Base-by-base conservation (phyloP, 2,113 vertebrate species). In the Tamias sibiricus region DNA sequence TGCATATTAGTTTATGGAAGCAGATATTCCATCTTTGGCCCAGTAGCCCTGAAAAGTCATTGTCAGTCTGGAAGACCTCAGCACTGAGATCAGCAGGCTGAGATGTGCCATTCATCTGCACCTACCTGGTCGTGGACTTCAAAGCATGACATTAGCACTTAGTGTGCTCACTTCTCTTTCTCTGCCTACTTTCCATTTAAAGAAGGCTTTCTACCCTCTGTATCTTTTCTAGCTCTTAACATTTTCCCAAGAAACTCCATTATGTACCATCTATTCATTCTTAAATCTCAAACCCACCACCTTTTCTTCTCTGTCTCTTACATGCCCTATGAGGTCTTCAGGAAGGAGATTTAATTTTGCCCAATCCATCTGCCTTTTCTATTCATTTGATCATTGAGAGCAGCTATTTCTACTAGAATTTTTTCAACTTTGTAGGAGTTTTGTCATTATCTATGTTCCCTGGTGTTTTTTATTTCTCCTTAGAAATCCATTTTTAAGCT, bases 391-490 rank as follows among this genome's bases (percentile, higher is more conserved):
- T 88, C 52, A 72, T 40, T 66, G 19, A 44, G 40, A 82, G 54
- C 28, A 47, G 64, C 16, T 66, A 52, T 68, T 75, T 81, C 42
- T 91, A 47, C 24, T 24, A n/a, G 20, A 74, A 42, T 47, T 77
- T 92, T 54, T 84, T 64, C 26, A 59, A 16, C n/a, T 84, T 32
- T 22, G 26, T 37, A 47, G 20, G 3, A 76, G 37, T 47, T 92
- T 75, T 87, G 80, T 76, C 54, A 28, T 82, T 90, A 37, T n/a
- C 20, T 85, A 37, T 87, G 49, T 4, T 76, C 57, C 16, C 8
- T 10, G 32, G 69, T 95, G 64, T 84, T 93, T 93, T 87, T 84
- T 47, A 87, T 42, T 93, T 57, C 28, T 64, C 10, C 32, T 66
- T 49, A 32, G 47, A 83, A 35, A 14, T 71, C 71, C 19, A 66